Conservation (phyloP, 2,797 vertebrate genomes). For the Poeciliopsis paucimaculata region DNA sequence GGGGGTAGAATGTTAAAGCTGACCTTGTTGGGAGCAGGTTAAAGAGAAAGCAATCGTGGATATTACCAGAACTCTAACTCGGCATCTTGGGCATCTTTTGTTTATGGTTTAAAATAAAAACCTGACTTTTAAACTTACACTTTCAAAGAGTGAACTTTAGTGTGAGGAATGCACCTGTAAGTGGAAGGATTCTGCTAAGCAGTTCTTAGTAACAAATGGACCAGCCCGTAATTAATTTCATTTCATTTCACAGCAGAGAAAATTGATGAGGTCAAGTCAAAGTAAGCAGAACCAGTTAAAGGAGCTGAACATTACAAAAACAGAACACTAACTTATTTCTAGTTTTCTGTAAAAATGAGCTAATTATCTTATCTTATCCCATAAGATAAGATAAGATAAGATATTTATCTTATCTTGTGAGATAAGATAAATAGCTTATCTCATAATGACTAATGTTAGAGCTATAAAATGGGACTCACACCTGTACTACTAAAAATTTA, state of each 20-base stretch:
- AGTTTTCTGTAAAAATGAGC: too few species aligned
- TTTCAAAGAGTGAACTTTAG: not conserved
- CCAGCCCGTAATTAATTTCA: not conserved
- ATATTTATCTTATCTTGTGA: too few species aligned
- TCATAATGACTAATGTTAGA: not conserved
- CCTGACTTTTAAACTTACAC: not conserved
- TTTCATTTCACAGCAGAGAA: not conserved
- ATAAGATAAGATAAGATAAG: too few species aligned
- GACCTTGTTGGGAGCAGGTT: conserved; percentile 25
- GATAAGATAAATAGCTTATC: not conserved
- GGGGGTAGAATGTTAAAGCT: conserved; percentile 19
- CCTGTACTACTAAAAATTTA: not conserved
- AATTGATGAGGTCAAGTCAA: too few species aligned
- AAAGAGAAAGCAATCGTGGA: conserved; percentile 29
- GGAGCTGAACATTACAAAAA: too few species aligned
- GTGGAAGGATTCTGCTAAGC: not conserved
- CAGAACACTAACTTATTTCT: too few species aligned
- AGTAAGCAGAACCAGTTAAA: not conserved
- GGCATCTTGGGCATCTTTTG: not conserved
- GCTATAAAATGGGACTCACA: not conserved
- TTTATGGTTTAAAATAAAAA: not conserved
- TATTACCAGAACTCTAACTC: conserved; percentile 13
- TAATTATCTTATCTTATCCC: too few species aligned
- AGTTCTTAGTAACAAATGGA: not conserved
- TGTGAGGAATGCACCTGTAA: not conserved